Conservation (phyloP, 2,113 vertebrate species). For the Ardeotis arabs region DNA sequence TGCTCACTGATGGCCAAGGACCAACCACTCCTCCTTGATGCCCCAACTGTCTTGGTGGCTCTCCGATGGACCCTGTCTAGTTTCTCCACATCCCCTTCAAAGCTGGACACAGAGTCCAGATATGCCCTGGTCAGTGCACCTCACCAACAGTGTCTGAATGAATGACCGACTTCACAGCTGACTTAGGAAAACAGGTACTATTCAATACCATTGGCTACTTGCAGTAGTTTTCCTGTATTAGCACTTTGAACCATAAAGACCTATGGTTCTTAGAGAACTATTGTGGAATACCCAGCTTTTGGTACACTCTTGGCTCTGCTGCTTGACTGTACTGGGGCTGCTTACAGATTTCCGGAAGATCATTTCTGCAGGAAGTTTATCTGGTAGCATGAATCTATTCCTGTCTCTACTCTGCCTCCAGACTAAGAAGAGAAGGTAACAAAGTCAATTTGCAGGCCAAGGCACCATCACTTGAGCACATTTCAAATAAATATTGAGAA, state of each 20-base stretch:
- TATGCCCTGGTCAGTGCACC: not conserved
- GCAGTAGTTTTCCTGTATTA: not conserved
- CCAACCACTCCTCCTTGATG: not conserved
- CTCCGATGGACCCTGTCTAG: not conserved
- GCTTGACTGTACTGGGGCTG: not conserved
- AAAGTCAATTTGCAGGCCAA: not conserved
- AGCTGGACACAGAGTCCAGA: not conserved
- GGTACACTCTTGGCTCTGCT: not conserved
- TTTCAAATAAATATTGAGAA: not conserved
- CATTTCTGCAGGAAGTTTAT: not conserved
- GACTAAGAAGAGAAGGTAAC: not conserved
- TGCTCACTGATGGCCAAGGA: not conserved
- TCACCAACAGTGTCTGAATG: not conserved
- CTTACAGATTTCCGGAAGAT: not conserved
- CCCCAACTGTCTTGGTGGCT: not conserved
- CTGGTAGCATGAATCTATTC: not conserved
- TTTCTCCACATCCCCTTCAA: not conserved
- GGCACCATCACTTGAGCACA: not conserved
- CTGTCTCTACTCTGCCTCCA: not conserved
- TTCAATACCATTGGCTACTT: not conserved
- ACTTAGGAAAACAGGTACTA: not conserved
- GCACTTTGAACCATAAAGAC: not conserved
- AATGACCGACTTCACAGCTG: not conserved
- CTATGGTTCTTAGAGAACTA: not conserved
- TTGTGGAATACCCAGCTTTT: not conserved